Evolutionary conservation across 1,140 invertebrate species (phyloP).

Genomic region (Rhysida immarginata): DNA sequence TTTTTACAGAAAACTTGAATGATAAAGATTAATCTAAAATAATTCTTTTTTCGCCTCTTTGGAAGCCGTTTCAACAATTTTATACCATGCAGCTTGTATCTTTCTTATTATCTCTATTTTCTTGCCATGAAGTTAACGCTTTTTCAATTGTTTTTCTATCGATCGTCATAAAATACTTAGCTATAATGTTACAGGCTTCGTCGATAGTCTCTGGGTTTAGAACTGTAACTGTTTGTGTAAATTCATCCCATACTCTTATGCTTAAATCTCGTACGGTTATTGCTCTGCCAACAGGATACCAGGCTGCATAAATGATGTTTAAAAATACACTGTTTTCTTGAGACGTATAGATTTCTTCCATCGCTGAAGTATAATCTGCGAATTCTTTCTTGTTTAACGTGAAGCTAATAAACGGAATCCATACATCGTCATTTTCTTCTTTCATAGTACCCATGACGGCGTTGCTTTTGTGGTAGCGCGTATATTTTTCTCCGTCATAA

Average conservation of each 20-base stretch:
- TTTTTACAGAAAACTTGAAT: no score
- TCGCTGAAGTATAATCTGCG: neutral
- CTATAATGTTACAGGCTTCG: no score
- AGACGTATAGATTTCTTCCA: neutral
- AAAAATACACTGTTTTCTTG: neutral
- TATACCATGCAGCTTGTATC: no score
- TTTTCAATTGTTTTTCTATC: no score
- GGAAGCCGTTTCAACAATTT: no score
- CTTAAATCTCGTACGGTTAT: neutral
- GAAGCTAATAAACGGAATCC: neutral
- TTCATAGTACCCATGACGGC: neutral
- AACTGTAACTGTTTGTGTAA: no score
- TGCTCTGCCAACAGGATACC: neutral
- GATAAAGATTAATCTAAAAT: no score
- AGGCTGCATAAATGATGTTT: neutral
- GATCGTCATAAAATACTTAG: no score
- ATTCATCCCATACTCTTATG: neutral
- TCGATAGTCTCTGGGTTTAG: no score
- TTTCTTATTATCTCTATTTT: no score
- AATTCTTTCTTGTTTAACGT: neutral
- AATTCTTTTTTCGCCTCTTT: no score
- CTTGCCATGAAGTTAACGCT: no score
- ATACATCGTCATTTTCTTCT: neutral
- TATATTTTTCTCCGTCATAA: neutral
- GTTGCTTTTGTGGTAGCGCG: neutral